Conservation (phyloP, 2,888 invertebrate species). For the Meteorus cinctellus region DNA sequence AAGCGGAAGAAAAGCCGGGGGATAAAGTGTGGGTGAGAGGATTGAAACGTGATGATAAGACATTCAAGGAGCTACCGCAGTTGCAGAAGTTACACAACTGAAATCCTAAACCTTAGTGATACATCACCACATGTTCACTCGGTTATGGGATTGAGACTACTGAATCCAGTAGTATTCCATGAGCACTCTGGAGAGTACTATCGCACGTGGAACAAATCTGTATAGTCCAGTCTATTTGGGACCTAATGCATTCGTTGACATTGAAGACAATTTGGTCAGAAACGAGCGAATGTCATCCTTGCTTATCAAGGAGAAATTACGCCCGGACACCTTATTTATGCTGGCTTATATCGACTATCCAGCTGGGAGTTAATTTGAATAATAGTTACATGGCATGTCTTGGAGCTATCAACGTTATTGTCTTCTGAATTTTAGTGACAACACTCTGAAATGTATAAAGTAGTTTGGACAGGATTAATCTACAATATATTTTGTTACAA, state of each 20-base stretch:
- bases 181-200: neutral
- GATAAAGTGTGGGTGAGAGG: neutral
- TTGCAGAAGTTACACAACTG: neutral
- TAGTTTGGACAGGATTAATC: too few species aligned
- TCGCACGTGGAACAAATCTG: neutral
- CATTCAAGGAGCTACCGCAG: neutral
- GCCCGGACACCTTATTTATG: neutral
- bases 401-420: neutral
- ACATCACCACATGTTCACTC: constrained; percentile 30
- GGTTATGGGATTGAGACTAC: constrained; percentile 27
- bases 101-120: constrained; percentile 40
- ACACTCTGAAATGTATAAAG: too few species aligned
- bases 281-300: neutral
- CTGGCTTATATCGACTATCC: neutral
- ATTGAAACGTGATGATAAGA: constrained; percentile 25
- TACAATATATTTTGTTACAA: too few species aligned
- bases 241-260: constrained; percentile 2
- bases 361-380: neutral
- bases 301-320: constrained; percentile 14
- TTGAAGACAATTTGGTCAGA: constrained; percentile 25
- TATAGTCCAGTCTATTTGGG: neutral
- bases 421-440: neutral
- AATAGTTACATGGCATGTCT: neutral
- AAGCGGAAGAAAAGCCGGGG: neutral
- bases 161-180: constrained; percentile 12